Percentiles rank a stretch among this genome's conserved stretches.
phyloP scores from a whole-genome alignment of 1,140 invertebrate species.

The Drosophila bocki region DNA sequence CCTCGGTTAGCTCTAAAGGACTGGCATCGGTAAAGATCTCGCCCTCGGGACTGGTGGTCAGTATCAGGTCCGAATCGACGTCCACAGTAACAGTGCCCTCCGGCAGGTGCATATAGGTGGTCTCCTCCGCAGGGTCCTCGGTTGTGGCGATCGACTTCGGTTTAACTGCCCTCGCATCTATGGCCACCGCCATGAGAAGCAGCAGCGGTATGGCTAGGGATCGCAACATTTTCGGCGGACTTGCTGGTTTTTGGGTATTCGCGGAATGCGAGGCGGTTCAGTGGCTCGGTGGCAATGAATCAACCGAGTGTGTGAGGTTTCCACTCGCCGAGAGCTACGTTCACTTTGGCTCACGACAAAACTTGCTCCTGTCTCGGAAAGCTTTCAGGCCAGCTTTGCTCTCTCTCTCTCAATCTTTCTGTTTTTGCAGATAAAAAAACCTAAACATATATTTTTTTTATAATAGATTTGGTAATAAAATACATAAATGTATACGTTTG shows the following conservation, averaged over 20 bases:
- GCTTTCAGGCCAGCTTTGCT: slow-evolving; percentile 19
- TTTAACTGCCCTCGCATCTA: slow-evolving; percentile 1
- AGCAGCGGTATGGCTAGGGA: background rate
- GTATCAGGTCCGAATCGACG: slow-evolving; percentile 44
- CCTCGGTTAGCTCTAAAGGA: slow-evolving; percentile 34
- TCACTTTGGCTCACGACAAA: slow-evolving; percentile 65
- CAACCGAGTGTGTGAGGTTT: slow-evolving; percentile 47
- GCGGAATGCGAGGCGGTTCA: slow-evolving; percentile 49
- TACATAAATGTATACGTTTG: background rate
- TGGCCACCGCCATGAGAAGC: background rate
- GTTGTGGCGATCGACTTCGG: background rate
- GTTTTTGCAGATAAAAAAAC: slow-evolving; percentile 32
- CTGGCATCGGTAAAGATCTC: slow-evolving; percentile 31
- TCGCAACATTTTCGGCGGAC: slow-evolving; percentile 33
- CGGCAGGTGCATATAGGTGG: slow-evolving; percentile 9
- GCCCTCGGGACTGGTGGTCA: slow-evolving; percentile 46
- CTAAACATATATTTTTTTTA: too few relatives aligned
- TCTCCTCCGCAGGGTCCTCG: background rate
- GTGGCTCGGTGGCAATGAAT: slow-evolving; percentile 50
- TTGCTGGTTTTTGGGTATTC: slow-evolving; percentile 19
- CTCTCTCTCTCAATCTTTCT: slow-evolving; percentile 10
- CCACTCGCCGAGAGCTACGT: slow-evolving; percentile 51
- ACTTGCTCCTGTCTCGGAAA: slow-evolving; percentile 62
- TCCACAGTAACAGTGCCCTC: slow-evolving; percentile 41
- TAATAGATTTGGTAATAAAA: background rate